Conservation (phyloP, 2,113 vertebrate genomes). For the Oceanites oceanicus region DNA sequence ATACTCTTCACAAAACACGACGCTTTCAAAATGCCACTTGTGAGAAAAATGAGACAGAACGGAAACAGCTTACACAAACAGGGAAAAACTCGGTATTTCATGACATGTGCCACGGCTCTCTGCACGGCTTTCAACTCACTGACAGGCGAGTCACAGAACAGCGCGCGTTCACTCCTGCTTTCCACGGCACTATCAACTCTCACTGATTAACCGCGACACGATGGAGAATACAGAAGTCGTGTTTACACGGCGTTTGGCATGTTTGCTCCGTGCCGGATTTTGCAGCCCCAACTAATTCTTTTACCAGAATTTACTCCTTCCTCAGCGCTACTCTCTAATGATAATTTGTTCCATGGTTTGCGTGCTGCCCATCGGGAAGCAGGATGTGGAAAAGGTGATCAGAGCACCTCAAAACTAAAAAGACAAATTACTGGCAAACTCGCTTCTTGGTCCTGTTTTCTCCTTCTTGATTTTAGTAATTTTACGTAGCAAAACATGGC, state of each 20-base stretch:
- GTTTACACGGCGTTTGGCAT: fast-evolving
- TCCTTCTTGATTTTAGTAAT: neutral
- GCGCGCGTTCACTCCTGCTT: fast-evolving
- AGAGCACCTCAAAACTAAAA: neutral
- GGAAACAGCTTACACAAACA: neutral
- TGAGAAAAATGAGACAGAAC: neutral
- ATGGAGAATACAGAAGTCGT: neutral
- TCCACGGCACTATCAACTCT: fast-evolving
- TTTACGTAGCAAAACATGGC: neutral
- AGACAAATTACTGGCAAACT: neutral
- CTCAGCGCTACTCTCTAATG: neutral
- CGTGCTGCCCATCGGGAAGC: neutral
- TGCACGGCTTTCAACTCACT: fast-evolving
- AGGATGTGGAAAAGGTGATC: neutral
- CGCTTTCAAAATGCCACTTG: neutral
- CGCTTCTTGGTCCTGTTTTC: neutral
- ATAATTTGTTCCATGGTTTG: neutral
- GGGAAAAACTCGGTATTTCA: neutral
- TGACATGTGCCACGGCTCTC: fast-evolving
- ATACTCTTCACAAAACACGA: neutral
- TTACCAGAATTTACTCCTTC: neutral
- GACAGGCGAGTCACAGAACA: neutral
- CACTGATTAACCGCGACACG: fast-evolving
- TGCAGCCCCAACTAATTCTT: neutral
- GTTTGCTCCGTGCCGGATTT: neutral